A percentile compares a stretch with the other conserved stretches of the same genome.
Evolutionary conservation across 2,113 vertebrate species (phyloP).

Genomic region (Pterocles burchelli): DNA sequence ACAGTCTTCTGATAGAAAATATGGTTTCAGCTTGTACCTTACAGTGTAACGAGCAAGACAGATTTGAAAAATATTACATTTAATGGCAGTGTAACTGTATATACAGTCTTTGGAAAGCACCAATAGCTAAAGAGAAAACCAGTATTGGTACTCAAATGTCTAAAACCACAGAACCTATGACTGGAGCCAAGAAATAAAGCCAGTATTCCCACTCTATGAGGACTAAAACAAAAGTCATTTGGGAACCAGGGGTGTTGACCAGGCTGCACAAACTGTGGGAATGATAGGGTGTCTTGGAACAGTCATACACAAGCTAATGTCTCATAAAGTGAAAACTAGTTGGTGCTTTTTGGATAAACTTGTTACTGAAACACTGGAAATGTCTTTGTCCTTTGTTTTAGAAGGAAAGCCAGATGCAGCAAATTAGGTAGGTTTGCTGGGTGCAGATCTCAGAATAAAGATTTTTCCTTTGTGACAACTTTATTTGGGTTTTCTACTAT

Average conservation of each 20-base stretch:
- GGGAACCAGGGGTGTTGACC: background rate
- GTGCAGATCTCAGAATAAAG: background rate
- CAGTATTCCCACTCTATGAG: background rate
- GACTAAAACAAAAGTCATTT: background rate
- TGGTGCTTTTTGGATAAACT: background rate
- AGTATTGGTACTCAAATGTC: conserved; percentile 6
- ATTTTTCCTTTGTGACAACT: background rate
- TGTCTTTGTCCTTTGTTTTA: background rate
- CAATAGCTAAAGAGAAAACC: background rate
- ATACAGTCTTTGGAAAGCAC: background rate
- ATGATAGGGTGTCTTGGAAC: background rate
- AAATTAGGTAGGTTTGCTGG: background rate
- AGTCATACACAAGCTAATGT: background rate
- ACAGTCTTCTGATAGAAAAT: background rate
- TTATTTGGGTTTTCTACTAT: background rate
- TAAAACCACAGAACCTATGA: background rate
- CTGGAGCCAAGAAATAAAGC: background rate
- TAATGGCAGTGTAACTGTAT: background rate
- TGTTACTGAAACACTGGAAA: background rate
- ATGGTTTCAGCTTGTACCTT: background rate
- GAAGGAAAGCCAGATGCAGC: background rate
- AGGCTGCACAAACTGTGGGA: background rate
- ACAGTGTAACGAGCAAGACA: background rate
- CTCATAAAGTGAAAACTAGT: background rate
- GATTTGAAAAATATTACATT: conserved; percentile 13